Conservation (phyloP, 2,888 invertebrate species). For the Erebia palarica region DNA sequence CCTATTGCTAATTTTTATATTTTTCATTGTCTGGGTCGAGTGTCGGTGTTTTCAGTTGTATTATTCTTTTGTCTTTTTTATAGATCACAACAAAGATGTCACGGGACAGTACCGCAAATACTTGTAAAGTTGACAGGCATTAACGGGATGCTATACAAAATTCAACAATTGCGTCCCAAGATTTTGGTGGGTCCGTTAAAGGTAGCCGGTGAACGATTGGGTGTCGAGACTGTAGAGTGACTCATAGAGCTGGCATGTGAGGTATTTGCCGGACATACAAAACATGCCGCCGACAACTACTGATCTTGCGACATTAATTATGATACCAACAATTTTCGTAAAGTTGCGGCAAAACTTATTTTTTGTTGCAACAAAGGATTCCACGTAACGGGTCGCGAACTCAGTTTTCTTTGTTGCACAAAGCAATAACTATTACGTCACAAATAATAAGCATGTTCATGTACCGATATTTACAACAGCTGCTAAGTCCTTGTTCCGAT, state of each 20-base stretch:
- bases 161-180: constrained; percentile 23
- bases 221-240: constrained; percentile 57
- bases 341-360: constrained; percentile 32
- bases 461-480: constrained; percentile 78
- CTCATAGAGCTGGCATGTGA: constrained; percentile 61
- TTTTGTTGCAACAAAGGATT: constrained; percentile 45
- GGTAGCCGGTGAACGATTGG: constrained; percentile 45
- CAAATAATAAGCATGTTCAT: constrained; percentile 64
- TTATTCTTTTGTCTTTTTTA: constrained; percentile 17
- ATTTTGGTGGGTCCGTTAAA: constrained; percentile 47
- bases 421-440: constrained; percentile 73
- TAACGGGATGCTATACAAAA: constrained; percentile 28
- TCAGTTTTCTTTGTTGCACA: constrained; percentile 74
- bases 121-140: constrained; percentile 24
- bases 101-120: constrained; percentile 29
- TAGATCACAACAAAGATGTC: constrained; percentile 8
- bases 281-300: constrained; percentile 51
- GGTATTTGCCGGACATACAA: constrained; percentile 69
- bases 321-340: constrained; percentile 2
- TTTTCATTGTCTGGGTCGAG: constrained; percentile 13
- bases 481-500: constrained; percentile 79
- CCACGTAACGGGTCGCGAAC: constrained; percentile 52
- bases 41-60: constrained; percentile 14
- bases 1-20: constrained; percentile 31
- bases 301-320: constrained; percentile 14